Evolutionary conservation across 2,888 invertebrate species (phyloP), one percentile per base, ranked within the genome.

Genomic region (Poecilobothrus nobilitatus): DNA sequence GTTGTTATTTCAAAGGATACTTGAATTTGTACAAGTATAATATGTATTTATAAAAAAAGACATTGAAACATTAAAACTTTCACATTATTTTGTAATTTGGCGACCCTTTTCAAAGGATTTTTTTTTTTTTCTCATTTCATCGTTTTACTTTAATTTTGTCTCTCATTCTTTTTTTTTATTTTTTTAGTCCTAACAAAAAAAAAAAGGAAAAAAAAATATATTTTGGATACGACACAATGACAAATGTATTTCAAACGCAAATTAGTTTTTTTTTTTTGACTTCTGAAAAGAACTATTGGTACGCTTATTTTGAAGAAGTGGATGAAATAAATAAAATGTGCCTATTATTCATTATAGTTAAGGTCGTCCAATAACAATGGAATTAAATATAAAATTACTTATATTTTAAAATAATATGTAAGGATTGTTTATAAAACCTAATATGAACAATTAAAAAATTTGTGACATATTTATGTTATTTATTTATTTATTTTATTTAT

Each of bases 41-140:
- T 53, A 53, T n/a, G n/a, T n/a, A n/a, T 53, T 53, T 53, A 12
- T 41, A 53, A 15, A 53, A n/a, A 53, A 53, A 53, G 53, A 53
- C 53, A 53, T 53, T 53, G 53, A 53, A 53, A 53, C 53, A 53
- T 53, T 53, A 63, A 63, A 63, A 63, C 63, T 63, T 63, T 63
- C 63, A 63, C 12, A 63, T 63, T 63, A 63, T 63, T 63, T 63
- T 27, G 63, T 63, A 63, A 63, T 63, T 63, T 27, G 27, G 22
- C 63, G 63, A 63, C 63, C 63, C 63, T 63, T 63, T 63, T 63
- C 63, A 63, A 63, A 63, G 18, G 27, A 63, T 15, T 10, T 37
- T 37, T 3, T 37, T 37, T 37, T 37, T 37, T 61, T 20, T 27
- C 27, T 27, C 18, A 6, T 53, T 53, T 41, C 15, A 9, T 41